Conservation (phyloP, 2,113 vertebrate genomes). For the Rana temporaria region DNA sequence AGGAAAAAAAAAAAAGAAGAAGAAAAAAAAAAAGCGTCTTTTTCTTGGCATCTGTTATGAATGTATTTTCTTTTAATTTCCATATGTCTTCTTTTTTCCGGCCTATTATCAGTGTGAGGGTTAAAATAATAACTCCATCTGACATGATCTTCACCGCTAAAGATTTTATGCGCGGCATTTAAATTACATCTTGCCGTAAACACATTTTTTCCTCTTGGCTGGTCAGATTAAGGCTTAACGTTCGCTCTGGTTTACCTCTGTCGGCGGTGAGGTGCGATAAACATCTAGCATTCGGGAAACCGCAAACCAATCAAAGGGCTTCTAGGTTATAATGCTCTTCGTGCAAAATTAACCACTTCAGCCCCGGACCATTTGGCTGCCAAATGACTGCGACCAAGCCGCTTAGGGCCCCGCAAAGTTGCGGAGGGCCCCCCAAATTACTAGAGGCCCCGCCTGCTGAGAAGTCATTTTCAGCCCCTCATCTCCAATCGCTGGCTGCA, state of each 20-base stretch:
- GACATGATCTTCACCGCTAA: slow-evolving; percentile 69
- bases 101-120: slow-evolving; percentile 73
- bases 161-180: slow-evolving; percentile 67
- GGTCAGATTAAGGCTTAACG: slow-evolving; percentile 61
- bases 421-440: no score
- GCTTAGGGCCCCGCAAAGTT: no score
- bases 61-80: slow-evolving; percentile 68
- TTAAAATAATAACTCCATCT: slow-evolving; percentile 71
- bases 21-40: slow-evolving; percentile 35
- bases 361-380: no score
- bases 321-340: no score
- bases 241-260: background rate
- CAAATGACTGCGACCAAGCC: no score
- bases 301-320: no score
- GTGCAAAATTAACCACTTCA: no score
- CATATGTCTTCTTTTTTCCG: slow-evolving; percentile 69
- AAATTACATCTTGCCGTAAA: slow-evolving; percentile 70
- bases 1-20: background rate
- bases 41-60: slow-evolving; percentile 66
- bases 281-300: no score
- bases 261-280: background rate
- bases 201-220: slow-evolving; percentile 65
- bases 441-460: no score
- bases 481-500: no score
- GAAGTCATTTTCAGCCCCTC: no score